These are phyloP conservation scores for Dendrocopos noguchii DNA, from an alignment of 2,113 vertebrate species.

Conservation along the genomic window DNA sequence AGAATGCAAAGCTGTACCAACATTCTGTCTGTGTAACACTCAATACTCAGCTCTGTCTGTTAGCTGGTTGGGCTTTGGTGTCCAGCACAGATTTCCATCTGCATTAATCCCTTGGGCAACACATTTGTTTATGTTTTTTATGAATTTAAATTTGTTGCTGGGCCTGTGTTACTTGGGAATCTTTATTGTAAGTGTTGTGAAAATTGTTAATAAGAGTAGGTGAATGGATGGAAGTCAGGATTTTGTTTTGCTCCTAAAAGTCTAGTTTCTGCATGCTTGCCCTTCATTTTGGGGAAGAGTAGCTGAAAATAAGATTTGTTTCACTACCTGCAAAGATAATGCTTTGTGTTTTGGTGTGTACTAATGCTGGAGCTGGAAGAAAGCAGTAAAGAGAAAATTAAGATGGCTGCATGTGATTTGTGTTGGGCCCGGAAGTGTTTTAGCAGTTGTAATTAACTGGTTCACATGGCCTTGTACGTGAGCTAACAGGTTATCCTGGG, in stretches of 20 bases:
- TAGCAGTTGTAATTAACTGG: accelerated
- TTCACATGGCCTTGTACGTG: accelerated
- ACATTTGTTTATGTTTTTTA: not conserved
- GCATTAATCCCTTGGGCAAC: not conserved
- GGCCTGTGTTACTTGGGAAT: not conserved
- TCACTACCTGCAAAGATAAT: accelerated
- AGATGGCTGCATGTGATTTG: not conserved
- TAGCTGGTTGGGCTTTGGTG: not conserved
- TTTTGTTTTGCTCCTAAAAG: not conserved
- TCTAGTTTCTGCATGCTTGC: not conserved
- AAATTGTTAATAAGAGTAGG: not conserved
- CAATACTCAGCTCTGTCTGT: not conserved
- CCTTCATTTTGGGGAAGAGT: not conserved
- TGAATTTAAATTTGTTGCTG: not conserved
- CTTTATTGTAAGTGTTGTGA: not conserved
- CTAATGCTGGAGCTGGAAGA: not conserved
- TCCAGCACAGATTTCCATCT: not conserved
- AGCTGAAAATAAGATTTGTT: not conserved
- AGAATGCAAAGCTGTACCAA: not conserved
- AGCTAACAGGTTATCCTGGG: not conserved
- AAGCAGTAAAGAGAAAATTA: not conserved
- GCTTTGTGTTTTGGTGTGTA: not conserved
- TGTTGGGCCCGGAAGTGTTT: not conserved
- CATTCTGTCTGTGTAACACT: accelerated
- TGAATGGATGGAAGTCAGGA: not conserved